These are phyloP conservation scores for Xiphorhynchus erythropygius DNA, from an alignment of 2,797 vertebrate species.

Conservation along the genomic window DNA sequence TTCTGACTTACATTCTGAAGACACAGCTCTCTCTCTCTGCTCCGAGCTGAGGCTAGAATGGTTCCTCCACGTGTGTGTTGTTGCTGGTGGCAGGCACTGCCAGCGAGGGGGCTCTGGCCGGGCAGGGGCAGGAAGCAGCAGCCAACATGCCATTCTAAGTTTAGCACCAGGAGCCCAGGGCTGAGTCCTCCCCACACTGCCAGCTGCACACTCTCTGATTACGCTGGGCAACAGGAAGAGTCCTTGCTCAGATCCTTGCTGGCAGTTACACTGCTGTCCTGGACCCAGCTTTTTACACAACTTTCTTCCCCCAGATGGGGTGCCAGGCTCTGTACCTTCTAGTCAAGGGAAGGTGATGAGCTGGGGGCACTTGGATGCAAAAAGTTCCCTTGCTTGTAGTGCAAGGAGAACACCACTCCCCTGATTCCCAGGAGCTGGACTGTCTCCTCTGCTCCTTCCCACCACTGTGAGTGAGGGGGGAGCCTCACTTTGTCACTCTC, in stretches of 20 bases:
- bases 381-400: not conserved
- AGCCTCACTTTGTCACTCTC: not conserved
- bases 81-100: not conserved
- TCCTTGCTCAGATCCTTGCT: not conserved
- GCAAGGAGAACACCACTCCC: not conserved
- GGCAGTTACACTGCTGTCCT: not conserved
- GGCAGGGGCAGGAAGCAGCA: conserved; percentile 33
- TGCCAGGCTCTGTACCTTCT: not conserved
- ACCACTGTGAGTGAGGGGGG: not conserved
- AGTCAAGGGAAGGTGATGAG: not conserved
- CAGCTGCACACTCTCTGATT: conserved; percentile 68
- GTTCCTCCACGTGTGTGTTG: not conserved
- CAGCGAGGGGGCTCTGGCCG: not conserved
- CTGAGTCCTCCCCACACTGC: conserved; percentile 15
- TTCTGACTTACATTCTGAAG: not conserved
- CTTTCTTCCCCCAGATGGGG: not conserved
- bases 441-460: not conserved
- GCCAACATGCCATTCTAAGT: conserved; percentile 71
- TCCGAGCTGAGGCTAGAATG: not conserved
- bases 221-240: conserved; percentile 21
- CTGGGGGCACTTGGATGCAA: not conserved
- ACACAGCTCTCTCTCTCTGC: conserved; percentile 21
- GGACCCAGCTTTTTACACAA: not conserved
- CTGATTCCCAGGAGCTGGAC: not conserved
- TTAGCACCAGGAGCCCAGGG: conserved; percentile 68